Percentiles rank a stretch among this genome's conserved stretches.
These are phyloP conservation scores for Steinernema hermaphroditum DNA, from an alignment of 2,888 invertebrate species.

Conservation along the genomic window DNA sequence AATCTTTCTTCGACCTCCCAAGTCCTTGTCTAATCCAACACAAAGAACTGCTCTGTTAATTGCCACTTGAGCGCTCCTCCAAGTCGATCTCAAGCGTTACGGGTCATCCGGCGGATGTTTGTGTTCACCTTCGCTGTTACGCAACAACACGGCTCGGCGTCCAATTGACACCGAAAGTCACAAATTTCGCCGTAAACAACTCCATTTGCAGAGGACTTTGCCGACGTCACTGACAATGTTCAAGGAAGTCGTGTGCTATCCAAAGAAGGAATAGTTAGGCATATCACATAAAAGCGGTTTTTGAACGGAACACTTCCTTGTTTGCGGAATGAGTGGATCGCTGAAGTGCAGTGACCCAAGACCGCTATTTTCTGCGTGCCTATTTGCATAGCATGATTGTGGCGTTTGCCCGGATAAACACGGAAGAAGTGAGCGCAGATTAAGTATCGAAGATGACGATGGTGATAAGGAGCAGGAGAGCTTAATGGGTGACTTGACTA, in stretches of 20 bases:
- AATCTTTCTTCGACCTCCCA: background rate
- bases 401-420: slow-evolving; percentile 24
- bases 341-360: slow-evolving; percentile 21
- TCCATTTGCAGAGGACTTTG: background rate
- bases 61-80: background rate
- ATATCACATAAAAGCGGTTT: too few relatives aligned
- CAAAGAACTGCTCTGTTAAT: background rate
- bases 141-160: background rate
- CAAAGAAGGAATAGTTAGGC: too few relatives aligned
- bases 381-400: slow-evolving; percentile 28
- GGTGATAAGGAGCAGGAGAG: too few relatives aligned
- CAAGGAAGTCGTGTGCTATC: too few relatives aligned
- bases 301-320: background rate
- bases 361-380: slow-evolving; percentile 11
- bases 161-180: background rate
- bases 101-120: slow-evolving; percentile 3
- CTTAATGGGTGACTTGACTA: too few relatives aligned
- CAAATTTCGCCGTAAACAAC: background rate
- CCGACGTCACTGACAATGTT: too few relatives aligned
- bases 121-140: background rate
- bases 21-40: background rate
- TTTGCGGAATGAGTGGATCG: background rate
- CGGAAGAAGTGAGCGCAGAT: background rate
- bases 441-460: too few relatives aligned
- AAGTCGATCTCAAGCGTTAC: background rate